Evolutionary conservation across 2,888 invertebrate genomes (phyloP).

Genomic region (Lithophane leautieri): DNA sequence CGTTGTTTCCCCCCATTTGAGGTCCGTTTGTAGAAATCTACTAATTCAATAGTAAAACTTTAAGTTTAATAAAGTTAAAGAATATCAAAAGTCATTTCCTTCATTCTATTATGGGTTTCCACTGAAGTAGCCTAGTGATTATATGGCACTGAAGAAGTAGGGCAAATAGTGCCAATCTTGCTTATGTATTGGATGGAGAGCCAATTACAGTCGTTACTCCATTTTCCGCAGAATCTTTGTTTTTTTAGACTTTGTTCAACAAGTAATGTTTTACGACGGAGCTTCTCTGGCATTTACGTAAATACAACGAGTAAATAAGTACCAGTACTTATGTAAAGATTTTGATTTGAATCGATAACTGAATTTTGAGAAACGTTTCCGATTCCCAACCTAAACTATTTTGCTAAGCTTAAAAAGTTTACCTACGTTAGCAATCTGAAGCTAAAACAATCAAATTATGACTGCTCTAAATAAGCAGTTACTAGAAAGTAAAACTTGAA

Average conservation of each 20-base stretch:
- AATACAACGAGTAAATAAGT: neutral
- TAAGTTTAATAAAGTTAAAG: neutral
- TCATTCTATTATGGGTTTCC: neutral
- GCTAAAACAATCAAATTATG: no score
- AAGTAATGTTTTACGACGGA: neutral
- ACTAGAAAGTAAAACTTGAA: neutral
- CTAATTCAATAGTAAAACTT: neutral
- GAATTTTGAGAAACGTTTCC: neutral
- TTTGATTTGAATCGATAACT: neutral
- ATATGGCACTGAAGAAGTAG: neutral
- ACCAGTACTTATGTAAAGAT: neutral
- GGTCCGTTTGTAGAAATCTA: neutral
- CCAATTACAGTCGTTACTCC: neutral
- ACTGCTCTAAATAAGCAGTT: neutral
- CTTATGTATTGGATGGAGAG: neutral
- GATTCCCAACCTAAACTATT: neutral
- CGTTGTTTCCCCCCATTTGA: neutral
- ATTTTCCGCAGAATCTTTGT: neutral
- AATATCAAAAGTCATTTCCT: neutral
- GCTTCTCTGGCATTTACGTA: neutral
- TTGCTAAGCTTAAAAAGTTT: neutral
- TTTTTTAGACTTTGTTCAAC: neutral
- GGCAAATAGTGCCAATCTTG: neutral
- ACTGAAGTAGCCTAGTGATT: neutral
- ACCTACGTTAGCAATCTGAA: neutral